A percentile compares a stretch with the other conserved stretches of the same genome.
Evolutionary conservation across 2,888 invertebrate species (phyloP).

Genomic region (Watsonalla cultraria): DNA sequence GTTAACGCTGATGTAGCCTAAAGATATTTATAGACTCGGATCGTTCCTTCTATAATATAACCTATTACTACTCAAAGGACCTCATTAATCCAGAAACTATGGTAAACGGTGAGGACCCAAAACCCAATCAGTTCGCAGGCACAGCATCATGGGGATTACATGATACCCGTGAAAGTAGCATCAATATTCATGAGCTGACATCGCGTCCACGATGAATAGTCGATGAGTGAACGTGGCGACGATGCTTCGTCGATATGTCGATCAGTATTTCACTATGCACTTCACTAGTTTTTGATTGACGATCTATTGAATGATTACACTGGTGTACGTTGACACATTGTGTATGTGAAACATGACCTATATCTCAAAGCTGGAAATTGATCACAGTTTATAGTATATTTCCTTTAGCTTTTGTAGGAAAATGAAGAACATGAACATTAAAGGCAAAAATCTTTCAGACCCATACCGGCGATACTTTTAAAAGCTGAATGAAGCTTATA

Average conservation of each 20-base stretch:
- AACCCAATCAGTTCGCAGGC: conserved; percentile 49
- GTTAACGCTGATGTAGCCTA: neutral
- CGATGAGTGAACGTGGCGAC: conserved; percentile 40
- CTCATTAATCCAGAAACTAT: conserved; percentile 21
- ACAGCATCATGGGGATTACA: conserved; percentile 47
- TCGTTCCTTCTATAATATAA: neutral
- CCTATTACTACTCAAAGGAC: conserved; percentile 22
- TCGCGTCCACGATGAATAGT: conserved; percentile 55
- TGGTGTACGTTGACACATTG: neutral
- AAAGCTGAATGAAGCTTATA: too few species aligned
- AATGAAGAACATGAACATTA: too few species aligned
- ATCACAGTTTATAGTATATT: too few species aligned
- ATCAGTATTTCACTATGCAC: conserved; percentile 16
- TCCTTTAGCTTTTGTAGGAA: too few species aligned
- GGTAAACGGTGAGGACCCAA: conserved; percentile 6
- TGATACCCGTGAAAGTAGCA: conserved; percentile 54
- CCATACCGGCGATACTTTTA: too few species aligned
- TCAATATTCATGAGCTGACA: conserved; percentile 65
- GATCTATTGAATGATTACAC: conserved; percentile 2
- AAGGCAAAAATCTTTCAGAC: too few species aligned
- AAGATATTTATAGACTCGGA: neutral
- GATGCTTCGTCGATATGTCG: conserved; percentile 25
- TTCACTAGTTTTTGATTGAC: conserved; percentile 14
- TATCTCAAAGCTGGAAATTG: too few species aligned
- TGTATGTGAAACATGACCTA: too few species aligned